Evolutionary conservation across 53 echinoderm and acorn worm species (phyloP), one percentile per base, ranked within the genome.

Genomic region (Stichopus horrens): DNA sequence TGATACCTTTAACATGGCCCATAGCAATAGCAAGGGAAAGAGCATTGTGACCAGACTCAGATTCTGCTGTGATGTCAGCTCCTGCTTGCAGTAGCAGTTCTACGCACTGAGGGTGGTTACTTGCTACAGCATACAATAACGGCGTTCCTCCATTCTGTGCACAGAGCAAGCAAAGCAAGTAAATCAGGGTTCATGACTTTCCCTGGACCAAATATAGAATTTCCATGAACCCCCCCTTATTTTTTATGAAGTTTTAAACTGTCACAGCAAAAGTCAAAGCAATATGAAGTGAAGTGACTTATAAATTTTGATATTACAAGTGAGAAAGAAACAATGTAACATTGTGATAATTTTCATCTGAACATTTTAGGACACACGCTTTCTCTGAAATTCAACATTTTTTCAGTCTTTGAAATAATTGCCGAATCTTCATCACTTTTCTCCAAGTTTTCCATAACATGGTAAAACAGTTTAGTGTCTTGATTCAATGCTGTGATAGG

Each of bases 141-240:
- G 98, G 98, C 0, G 95, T 98, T 11, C 98, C 98, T 88, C 95
- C 94, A 94, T 98, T 98, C 98, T 98, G 73, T 59, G 23, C 1
- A 79, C 18, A 7, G 13, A 18, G 52, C 19, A 55, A n/a, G 23
- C 19, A 79, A 79, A 53, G 23, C 75, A 66, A 66, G 3, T 66
- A 18, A 66, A 14, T 14, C 11, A 66, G 18, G 11, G 23, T 21
- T 37, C 9, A 4, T 10, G 13, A 7, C 75, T 13, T 20, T 9
- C 0, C 23, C 6, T 5, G 23, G 23, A 16, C 20, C 5, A 75
- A 75, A 75, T 37, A 9, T 20, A 75, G 8, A 13, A 5, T 4
- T 75, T 23, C 4, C 75, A 75, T 13, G 52, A 75, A 9, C 3
- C 18, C 18, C 18, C 3, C 67, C 11, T 18, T 11, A 1, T 66